Conservation (phyloP, 2,113 vertebrate species). For the Hystrix brachyura region DNA sequence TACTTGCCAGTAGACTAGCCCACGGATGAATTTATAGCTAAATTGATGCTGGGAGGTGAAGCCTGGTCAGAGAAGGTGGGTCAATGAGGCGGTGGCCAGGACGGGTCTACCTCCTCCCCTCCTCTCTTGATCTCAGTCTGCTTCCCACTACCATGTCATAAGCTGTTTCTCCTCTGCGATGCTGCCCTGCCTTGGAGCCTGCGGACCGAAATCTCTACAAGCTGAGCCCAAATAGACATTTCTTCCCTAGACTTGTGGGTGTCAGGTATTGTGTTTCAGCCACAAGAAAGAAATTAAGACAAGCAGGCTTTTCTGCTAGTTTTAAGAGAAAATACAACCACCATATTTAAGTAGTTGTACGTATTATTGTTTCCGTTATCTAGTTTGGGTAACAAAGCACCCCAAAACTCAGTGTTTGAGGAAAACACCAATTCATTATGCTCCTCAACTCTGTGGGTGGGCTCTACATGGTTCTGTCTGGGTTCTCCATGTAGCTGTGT, state of each 20-base stretch:
- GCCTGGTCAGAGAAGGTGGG: background rate
- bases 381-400: background rate
- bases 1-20: background rate
- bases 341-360: background rate
- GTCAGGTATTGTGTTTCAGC: background rate
- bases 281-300: background rate
- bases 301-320: background rate
- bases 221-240: background rate
- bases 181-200: background rate
- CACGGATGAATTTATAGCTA: background rate
- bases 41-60: background rate
- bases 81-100: background rate
- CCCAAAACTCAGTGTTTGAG: background rate
- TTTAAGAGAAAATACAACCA: background rate
- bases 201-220: background rate
- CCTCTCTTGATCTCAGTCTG: background rate
- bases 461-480: fast-evolving
- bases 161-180: background rate
- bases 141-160: background rate
- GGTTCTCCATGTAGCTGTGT: background rate
- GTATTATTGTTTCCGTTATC: background rate
- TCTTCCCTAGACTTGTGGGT: background rate
- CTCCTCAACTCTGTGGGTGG: background rate
- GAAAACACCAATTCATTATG: background rate
- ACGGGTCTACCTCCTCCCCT: no score